Base-by-base conservation (phyloP, 2,888 invertebrate species). In the Hypercompe scribonia region DNA sequence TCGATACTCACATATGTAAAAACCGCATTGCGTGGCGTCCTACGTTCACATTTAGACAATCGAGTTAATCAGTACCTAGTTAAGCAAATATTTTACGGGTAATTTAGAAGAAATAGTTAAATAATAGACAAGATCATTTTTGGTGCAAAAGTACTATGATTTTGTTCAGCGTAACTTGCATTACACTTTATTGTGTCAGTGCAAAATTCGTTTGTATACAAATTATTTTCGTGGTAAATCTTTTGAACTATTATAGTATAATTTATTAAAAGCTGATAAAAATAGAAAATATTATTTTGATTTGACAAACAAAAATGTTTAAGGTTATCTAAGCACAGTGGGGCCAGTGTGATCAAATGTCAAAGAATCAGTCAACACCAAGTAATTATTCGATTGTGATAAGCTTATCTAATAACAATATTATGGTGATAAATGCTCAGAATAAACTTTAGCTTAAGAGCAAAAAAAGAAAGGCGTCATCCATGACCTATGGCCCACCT, bases 371-470 rank as follows among this genome's bases (percentile, higher is more conserved):
- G 4, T 58, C 2, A 61, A 61, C 58, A 31, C 7, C 28, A 31
- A 61, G 13, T 61, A 61, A 61, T 61, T 61, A 31, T 61, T 31
- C 58, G 58, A 61, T 61, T 61, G 28, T 61, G 31, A 61, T 61
- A 61, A 61, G 31, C 11, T 28, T 61, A 50, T 50, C 50, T 50
- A 31, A 61, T 31, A 61, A 18, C 0, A 61, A 61, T 61, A 28
- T 28, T 61, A 61, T 31, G 58, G 18, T 61, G 15, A 3, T 11
- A 31, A 61, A 7, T 61, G 15, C 15, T 61, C 7, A 28, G 58
- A 28, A 61, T 61, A 61, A 31, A 31, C 18, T 5, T 61, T 28
- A 61, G 15, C 15, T 31, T 7, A 54, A n/a, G n/a, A 13, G 11
- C 11, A 13, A 13, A 54, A n/a, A 11, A 7, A 24, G 13, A 3